Base-by-base conservation (phyloP, 2,797 vertebrate species). In the Micromesistius poutassou region DNA sequence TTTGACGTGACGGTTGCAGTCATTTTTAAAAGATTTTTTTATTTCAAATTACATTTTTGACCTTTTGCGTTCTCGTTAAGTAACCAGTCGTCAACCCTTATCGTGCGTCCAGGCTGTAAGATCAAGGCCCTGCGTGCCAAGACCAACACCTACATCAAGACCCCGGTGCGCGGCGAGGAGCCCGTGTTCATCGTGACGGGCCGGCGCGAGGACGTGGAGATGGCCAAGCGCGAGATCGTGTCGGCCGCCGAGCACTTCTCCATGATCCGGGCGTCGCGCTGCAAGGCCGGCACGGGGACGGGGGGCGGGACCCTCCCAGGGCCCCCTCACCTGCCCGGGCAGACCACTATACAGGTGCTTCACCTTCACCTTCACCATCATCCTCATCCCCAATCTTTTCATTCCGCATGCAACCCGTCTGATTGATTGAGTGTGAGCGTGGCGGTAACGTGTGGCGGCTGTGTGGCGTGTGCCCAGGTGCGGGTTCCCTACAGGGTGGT, bases 131-230 rank as follows among this genome's bases (percentile, higher is more conserved):
- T 99, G 16, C 95, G 97, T 0, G 97, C 98, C 22, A 99, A 99
- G 91, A 99, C 98, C 1, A 99, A 99, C 90, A 99, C 98, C 0
- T 99, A 99, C 88, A 99, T 99, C 89, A 99, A 99, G 93, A 99
- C 98, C 0, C 98, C 98, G 0, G 97, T 99, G n/a, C 89, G 98
- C 66, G 98, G 98, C 0, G 98, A 99, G 90, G 97, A 98, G 7
- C 97, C 98, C 0, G 91, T 99, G 22, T 99, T 99, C 87, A 98
- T 99, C 0, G 98, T 99, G 79, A 99, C 98, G 0, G 98, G 98
- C 0, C 94, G 98, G 38, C 94, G 96, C 78, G 98, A 99, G 90
- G 98, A 99, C 0, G 97, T 99, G 80, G 97, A 98, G 88, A 97
- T 97, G 97, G 98, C 98, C n/a, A 98, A 98, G 78, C 91, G 96